phyloP scores from a whole-genome alignment of 2,797 vertebrate genomes.

The Rhinatrema bivittatum region DNA sequence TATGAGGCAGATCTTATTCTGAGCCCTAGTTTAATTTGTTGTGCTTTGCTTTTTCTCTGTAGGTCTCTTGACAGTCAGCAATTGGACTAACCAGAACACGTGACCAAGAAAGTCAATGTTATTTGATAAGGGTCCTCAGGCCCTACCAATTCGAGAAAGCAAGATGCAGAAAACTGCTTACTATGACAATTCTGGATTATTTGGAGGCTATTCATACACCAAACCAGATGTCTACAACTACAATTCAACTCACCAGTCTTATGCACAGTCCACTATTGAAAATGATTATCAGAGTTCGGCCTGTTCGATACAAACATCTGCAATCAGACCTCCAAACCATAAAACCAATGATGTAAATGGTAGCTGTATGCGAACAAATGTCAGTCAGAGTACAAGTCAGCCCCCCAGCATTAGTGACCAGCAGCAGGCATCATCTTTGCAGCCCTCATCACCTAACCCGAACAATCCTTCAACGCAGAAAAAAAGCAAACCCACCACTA shows the following conservation, averaged over 20 bases:
- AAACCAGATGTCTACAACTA: conserved; percentile 91
- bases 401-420: conserved; percentile 66
- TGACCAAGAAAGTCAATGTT: conserved; percentile 80
- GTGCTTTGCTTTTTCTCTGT: conserved; percentile 27
- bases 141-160: conserved; percentile 69
- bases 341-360: conserved; percentile 84
- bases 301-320: conserved; percentile 84
- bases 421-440: conserved; percentile 73
- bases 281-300: conserved; percentile 84
- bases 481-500: conserved; percentile 73
- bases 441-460: conserved; percentile 74
- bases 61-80: conserved; percentile 38
- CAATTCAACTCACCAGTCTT: conserved; percentile 79
- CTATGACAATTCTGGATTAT: conserved; percentile 95
- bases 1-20: no score
- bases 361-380: conserved; percentile 84
- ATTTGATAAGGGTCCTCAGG: conserved; percentile 77
- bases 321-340: conserved; percentile 69
- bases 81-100: conserved; percentile 44
- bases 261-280: conserved; percentile 74
- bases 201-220: conserved; percentile 88
- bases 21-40: no score
- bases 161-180: conserved; percentile 98
- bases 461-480: conserved; percentile 76
- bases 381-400: conserved; percentile 65